Evolutionary conservation across 2,888 invertebrate species (phyloP).

Genomic region (Chaetogeoica ovagalla): DNA sequence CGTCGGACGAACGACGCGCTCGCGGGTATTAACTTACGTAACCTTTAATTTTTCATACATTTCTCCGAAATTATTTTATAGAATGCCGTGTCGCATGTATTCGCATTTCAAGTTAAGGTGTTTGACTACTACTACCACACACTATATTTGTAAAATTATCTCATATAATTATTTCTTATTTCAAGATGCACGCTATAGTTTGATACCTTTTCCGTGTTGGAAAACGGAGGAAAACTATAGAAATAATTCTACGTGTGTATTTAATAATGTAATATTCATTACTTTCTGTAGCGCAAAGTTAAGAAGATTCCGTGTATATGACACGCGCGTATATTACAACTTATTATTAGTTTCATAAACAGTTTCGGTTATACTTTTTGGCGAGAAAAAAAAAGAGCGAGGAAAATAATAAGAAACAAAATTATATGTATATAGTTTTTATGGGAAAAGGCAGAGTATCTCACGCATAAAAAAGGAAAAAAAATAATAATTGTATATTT

Average conservation of each 20-base stretch:
- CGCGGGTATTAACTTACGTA: neutral
- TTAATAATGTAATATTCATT: no score
- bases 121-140: no score
- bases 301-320: no score
- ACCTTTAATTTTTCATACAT: slow-evolving; percentile 11
- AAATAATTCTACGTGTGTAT: neutral
- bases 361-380: no score
- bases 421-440: neutral
- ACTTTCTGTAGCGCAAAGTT: no score
- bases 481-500: neutral
- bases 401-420: neutral
- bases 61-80: neutral
- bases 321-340: no score
- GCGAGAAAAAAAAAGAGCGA: no score
- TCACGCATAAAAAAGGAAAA: neutral
- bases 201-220: neutral
- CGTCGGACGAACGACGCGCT: neutral
- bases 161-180: neutral
- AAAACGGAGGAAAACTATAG: no score
- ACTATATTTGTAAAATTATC: no score
- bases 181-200: neutral
- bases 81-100: no score
- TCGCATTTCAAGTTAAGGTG: no score
- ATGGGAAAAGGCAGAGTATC: neutral
- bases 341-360: no score